phyloP scores from a whole-genome alignment of 2,797 vertebrate species.

The Erpetoichthys calabaricus region DNA sequence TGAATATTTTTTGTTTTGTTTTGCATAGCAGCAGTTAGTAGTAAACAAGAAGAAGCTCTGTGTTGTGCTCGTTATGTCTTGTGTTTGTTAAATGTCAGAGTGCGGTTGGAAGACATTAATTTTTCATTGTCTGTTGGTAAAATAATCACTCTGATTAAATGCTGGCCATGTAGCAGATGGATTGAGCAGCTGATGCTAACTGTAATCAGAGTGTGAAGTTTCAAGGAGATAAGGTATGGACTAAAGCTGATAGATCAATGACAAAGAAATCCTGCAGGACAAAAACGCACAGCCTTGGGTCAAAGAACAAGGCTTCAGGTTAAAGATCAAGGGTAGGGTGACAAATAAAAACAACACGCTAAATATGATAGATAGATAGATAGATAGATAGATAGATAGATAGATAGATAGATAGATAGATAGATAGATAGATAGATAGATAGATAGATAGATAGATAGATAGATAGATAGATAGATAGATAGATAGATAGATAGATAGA shows the following conservation, averaged over 20 bases:
- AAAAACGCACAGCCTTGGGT: too few species aligned
- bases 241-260: not conserved
- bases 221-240: not conserved
- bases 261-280: too few species aligned
- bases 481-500: not conserved
- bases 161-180: constrained; percentile 22
- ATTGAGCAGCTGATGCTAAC: too few species aligned
- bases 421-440: not conserved
- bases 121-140: constrained; percentile 34
- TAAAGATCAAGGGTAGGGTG: too few species aligned
- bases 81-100: constrained; percentile 26
- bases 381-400: not conserved
- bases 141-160: constrained; percentile 27
- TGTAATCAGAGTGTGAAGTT: constrained; percentile 6
- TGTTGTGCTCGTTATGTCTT: constrained; percentile 15
- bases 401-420: not conserved
- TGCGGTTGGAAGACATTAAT: constrained; percentile 30
- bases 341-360: not conserved
- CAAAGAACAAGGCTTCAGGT: too few species aligned
- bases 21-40: too few species aligned
- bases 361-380: not conserved
- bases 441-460: too few species aligned
- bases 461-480: not conserved
- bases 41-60: not conserved
- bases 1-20: too few species aligned